Percentiles rank a stretch among this genome's conserved stretches.
Evolutionary conservation across 2,113 vertebrate species (phyloP).

Genomic region (Azemiops feae): DNA sequence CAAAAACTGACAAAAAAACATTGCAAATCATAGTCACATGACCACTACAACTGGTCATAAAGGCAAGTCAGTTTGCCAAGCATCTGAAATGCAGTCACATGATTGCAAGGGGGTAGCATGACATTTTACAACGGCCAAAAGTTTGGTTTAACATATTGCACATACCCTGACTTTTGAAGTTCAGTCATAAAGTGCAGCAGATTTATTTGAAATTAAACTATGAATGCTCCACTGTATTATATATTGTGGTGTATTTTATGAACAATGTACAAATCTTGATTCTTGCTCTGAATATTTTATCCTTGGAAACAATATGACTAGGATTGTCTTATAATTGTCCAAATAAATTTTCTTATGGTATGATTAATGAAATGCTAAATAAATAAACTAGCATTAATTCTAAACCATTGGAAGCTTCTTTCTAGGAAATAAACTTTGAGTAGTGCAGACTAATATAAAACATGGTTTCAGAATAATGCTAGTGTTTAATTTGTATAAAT

Average conservation of each 20-base stretch:
- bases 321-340: neutral
- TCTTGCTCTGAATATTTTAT: neutral
- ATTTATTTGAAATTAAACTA: neutral
- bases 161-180: neutral
- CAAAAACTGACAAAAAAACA: too few species aligned
- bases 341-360: constrained; percentile 52
- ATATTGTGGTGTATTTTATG: neutral
- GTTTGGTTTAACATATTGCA: neutral
- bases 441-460: neutral
- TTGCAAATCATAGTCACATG: too few species aligned
- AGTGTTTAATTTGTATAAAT: neutral
- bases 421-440: neutral
- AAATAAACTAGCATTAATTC: neutral
- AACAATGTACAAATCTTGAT: neutral
- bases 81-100: too few species aligned
- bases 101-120: too few species aligned
- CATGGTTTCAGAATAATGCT: neutral
- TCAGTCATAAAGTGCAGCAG: neutral
- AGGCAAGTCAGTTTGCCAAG: too few species aligned
- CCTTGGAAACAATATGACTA: neutral
- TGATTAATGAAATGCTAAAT: constrained; percentile 23
- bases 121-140: too few species aligned
- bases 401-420: neutral
- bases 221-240: neutral
- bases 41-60: too few species aligned